A percentile compares a stretch with the other conserved stretches of the same genome.
Evolutionary conservation across 2,113 vertebrate genomes (phyloP).

Genomic region (Fulmarus glacialis): DNA sequence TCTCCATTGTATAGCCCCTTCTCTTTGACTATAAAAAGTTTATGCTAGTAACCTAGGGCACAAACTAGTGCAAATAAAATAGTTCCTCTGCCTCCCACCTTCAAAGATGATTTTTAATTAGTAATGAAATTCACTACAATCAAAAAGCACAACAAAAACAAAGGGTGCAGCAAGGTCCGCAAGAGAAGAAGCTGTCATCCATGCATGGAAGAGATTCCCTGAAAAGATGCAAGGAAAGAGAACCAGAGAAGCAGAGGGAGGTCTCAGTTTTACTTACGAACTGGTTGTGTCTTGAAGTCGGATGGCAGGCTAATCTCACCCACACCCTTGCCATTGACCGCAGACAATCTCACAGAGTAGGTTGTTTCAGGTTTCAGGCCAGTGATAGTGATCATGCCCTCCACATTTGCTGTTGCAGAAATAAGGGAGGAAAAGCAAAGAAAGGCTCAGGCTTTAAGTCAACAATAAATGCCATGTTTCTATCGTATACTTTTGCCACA

Average conservation of each 20-base stretch:
- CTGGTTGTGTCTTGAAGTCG: conserved; percentile 91
- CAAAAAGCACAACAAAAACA: not conserved
- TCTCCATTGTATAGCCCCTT: not conserved
- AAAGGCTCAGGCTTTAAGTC: not conserved
- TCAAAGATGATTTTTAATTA: not conserved
- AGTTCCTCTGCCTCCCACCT: not conserved
- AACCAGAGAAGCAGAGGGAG: not conserved
- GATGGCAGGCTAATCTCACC: conserved; percentile 85
- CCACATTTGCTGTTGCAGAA: conserved; percentile 67
- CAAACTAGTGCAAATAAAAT: not conserved
- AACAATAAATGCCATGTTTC: not conserved
- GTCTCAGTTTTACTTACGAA: conserved; percentile 87
- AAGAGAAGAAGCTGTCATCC: not conserved
- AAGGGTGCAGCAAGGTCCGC: not conserved
- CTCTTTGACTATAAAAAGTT: not conserved
- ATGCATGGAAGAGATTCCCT: not conserved
- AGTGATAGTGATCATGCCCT: conserved; percentile 82
- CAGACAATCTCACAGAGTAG: conserved; percentile 89
- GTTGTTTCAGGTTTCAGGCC: conserved; percentile 89
- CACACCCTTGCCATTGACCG: conserved; percentile 93
- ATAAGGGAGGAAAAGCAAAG: not conserved
- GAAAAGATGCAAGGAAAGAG: not conserved
- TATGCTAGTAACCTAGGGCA: not conserved
- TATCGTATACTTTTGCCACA: fast-evolving
- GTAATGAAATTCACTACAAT: not conserved